phyloP scores from a whole-genome alignment of 2,888 invertebrate genomes.

The Acanthosepion lycidas region DNA sequence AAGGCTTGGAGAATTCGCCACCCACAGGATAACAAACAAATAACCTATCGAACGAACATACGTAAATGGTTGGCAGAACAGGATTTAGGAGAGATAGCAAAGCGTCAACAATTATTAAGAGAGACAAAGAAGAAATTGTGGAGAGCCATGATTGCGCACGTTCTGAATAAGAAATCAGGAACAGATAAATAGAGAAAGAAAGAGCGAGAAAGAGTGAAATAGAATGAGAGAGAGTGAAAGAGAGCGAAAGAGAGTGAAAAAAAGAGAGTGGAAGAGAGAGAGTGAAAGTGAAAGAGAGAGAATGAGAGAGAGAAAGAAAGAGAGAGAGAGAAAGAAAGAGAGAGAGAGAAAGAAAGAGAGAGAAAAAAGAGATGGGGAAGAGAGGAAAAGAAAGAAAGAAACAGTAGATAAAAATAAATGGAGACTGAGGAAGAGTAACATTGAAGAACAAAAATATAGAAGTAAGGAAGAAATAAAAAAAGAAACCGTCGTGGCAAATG shows the following conservation, averaged over 20 bases:
- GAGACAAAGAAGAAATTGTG: no score
- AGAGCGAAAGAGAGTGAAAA: background rate
- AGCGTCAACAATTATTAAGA: no score
- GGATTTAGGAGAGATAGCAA: no score
- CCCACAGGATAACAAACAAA: no score
- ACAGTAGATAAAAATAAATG: background rate
- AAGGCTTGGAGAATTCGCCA: no score
- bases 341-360: rapidly evolving
- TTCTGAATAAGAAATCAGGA: no score
- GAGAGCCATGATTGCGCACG: no score
- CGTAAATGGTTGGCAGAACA: no score
- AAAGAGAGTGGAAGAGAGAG: rapidly evolving
- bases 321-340: rapidly evolving
- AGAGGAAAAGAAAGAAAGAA: background rate
- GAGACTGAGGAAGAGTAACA: background rate
- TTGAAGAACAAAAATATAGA: no score
- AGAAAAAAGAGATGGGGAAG: background rate
- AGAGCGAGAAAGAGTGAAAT: background rate
- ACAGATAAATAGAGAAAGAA: background rate
- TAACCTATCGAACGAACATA: no score
- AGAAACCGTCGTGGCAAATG: background rate
- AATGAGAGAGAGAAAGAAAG: no score
- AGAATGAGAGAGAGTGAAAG: background rate
- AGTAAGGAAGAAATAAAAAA: background rate
- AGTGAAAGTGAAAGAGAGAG: background rate